A percentile compares a stretch with the other conserved stretches of the same genome.
Conservation (phyloP, 2,797 vertebrate genomes). For the Artibeus jamaicensis region DNA sequence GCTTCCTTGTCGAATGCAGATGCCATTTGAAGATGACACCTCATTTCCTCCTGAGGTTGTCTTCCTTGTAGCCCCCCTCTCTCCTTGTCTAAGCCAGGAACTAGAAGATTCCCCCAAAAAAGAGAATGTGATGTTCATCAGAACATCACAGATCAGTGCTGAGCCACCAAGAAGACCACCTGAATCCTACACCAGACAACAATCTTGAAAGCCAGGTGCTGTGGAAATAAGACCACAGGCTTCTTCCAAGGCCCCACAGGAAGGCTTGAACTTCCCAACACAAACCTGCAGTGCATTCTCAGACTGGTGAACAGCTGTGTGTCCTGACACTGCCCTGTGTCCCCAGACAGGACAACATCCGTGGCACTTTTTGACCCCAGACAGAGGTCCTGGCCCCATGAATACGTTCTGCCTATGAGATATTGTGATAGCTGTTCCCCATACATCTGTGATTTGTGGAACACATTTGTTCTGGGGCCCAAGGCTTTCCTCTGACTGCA, state of each 20-base stretch:
- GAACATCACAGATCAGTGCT: not conserved
- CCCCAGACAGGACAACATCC: too few relatives aligned
- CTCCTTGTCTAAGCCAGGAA: not conserved
- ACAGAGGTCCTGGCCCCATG: not conserved
- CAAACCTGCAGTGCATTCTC: not conserved
- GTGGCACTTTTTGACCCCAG: not conserved
- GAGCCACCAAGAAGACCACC: not conserved
- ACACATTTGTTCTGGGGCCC: not conserved
- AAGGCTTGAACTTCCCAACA: not conserved
- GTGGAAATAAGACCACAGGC: not conserved
- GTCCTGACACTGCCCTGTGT: not conserved
- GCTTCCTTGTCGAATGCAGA: not conserved
- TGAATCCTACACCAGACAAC: not conserved
- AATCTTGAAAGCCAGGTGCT: not conserved
- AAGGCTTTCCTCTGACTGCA: not conserved
- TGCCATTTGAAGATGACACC: not conserved
- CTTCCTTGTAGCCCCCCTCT: not conserved
- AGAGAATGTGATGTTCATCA: not conserved
- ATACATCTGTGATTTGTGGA: not conserved
- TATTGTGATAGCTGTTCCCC: too few relatives aligned
- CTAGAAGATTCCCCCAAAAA: not conserved
- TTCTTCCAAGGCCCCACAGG: not conserved
- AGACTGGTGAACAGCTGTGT: not conserved
- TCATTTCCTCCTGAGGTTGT: not conserved
- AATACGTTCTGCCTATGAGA: not conserved